phyloP scores from a whole-genome alignment of 2,888 invertebrate genomes.

The Metopia argyrocephala region DNA sequence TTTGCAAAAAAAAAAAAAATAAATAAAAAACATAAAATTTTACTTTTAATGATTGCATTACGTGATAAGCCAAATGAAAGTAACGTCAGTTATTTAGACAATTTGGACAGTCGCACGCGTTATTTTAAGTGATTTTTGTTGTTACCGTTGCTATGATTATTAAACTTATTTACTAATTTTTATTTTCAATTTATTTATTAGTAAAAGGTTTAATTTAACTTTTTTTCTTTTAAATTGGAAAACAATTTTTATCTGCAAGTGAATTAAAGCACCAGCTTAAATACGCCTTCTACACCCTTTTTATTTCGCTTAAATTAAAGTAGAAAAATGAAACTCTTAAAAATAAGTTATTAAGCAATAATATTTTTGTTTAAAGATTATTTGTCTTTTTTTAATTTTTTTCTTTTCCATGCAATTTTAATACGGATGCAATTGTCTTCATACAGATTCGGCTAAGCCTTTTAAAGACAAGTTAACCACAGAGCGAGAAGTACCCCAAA shows the following conservation, averaged over 20 bases:
- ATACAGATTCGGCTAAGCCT: background rate
- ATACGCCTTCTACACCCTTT: conserved; percentile 44
- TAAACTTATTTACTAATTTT: background rate
- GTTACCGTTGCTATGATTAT: background rate
- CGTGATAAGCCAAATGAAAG: conserved; percentile 58
- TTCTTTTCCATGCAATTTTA: background rate
- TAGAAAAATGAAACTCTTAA: conserved; percentile 5
- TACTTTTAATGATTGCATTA: conserved; percentile 47
- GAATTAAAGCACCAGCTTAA: conserved; percentile 11
- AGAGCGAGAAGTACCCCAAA: background rate
- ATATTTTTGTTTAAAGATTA: conserved; percentile 9
- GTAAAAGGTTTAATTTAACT: background rate
- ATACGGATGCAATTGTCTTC: conserved; percentile 45
- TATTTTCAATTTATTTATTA: too few species aligned
- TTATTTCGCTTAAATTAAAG: conserved; percentile 3
- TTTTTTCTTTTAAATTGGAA: background rate
- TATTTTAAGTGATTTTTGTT: background rate
- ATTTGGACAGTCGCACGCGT: conserved; percentile 36
- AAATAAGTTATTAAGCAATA: conserved; percentile 46
- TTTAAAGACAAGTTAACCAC: conserved; percentile 1
- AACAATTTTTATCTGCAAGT: conserved; percentile 26
- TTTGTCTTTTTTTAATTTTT: background rate
- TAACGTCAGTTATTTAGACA: conserved; percentile 36
- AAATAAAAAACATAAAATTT: background rate
- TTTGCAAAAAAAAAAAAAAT: conserved; percentile 10